These are phyloP conservation scores for Cetonia aurata DNA, from an alignment of 2,888 invertebrate species.

Conservation along the genomic window DNA sequence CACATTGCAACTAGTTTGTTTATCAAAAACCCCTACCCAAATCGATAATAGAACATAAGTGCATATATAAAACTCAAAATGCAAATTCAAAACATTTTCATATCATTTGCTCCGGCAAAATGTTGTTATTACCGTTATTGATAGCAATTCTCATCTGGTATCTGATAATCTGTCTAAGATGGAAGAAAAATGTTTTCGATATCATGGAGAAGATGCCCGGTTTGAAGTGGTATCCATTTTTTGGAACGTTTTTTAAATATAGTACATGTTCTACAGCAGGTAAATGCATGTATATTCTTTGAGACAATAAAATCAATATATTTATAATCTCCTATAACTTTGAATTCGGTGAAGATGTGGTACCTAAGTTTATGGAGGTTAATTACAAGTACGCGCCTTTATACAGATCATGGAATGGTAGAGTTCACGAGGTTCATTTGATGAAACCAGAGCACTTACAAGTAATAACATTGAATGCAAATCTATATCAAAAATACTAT, in stretches of 20 bases:
- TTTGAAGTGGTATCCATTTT: slow-evolving; percentile 30
- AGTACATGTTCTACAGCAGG: slow-evolving; percentile 20
- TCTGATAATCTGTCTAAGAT: slow-evolving; percentile 33
- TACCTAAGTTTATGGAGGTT: not conserved
- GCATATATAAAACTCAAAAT: no score
- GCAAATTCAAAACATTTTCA: no score
- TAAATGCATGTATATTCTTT: not conserved
- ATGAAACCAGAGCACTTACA: slow-evolving; percentile 53
- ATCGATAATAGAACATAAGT: no score
- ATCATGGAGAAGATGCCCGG: slow-evolving; percentile 38
- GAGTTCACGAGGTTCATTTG: slow-evolving; percentile 51
- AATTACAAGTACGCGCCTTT: slow-evolving; percentile 45
- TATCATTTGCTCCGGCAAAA: not conserved
- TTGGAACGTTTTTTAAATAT: slow-evolving; percentile 30
- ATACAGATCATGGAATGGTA: slow-evolving; percentile 54
- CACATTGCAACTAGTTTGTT: no score
- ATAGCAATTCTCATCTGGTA: slow-evolving; percentile 19
- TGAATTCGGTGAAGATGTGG: slow-evolving; percentile 23
- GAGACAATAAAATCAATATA: not conserved
- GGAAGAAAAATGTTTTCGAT: slow-evolving; percentile 36
- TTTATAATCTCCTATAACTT: no score
- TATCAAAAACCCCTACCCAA: no score
- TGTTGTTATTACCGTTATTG: slow-evolving; percentile 20
- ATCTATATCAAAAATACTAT: not conserved
- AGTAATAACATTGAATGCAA: slow-evolving; percentile 11